Evolutionary conservation across 2,797 vertebrate species (phyloP), one percentile per base, ranked within the genome.

Genomic region (Muscicapa striata): DNA sequence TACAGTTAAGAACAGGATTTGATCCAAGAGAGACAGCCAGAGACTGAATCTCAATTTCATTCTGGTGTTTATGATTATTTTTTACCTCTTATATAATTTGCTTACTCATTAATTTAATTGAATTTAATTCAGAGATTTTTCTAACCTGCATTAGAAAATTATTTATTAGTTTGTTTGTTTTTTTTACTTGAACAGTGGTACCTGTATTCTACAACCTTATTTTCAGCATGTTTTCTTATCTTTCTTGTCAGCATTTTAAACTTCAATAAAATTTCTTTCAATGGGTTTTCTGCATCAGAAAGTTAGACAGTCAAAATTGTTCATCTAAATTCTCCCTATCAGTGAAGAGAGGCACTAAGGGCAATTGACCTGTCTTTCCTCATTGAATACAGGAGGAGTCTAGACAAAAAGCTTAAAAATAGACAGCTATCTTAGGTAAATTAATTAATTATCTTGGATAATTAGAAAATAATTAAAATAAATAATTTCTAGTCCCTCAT

Each of bases 381-480:
- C 48, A 15, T 36, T 43, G 68, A 57, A 23, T 76, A 40, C 14
- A 62, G 22, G 7, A 84, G 18, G 4, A 84, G 15, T 54, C 55
- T 69, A 79, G 55, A 75, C 36, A 66, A 79, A 64, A 41, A 84
- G 3, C 30, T 92, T 84, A 69, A 79, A 93, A 93, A 88, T 69
- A 92, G 13, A n/a, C 34, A 76, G 24, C 8, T 32, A 69, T 46
- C 20, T 64, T 83, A 78, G 58, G 49, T 64, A 82, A 72, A 23
- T 69, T 30, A 51, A 26, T 13, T 43, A 36, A 43, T 24, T 61
- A 16, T 51, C 26, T 59, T 43, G 38, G 38, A 36, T 43, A 73
- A 62, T 76, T 54, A 87, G 46, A 22, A 92, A 78, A 87, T 78
- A 84, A 84, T 41, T n/a, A 54, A 92, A 89, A 93, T 38, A 58